These are phyloP conservation scores for Spisula subtruncata DNA, from an alignment of 2,888 invertebrate species.

Conservation along the genomic window DNA sequence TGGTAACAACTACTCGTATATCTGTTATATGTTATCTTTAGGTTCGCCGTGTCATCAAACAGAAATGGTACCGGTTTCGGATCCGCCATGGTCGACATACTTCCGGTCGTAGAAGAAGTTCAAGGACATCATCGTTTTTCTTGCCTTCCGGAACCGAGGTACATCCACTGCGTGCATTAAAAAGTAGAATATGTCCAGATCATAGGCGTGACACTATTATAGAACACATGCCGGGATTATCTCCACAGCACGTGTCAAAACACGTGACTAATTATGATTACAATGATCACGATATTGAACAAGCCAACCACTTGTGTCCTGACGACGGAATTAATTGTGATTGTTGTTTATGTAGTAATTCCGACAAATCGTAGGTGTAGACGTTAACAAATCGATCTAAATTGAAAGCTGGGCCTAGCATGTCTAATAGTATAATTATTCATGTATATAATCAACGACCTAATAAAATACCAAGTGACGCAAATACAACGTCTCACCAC, in stretches of 20 bases:
- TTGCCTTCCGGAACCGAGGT: constrained; percentile 84
- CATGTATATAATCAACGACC: too few relatives aligned
- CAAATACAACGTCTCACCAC: too few relatives aligned
- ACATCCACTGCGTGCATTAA: constrained; percentile 74
- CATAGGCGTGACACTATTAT: constrained; percentile 45
- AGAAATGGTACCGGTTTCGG: constrained; percentile 84
- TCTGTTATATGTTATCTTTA: too few relatives aligned
- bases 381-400: too few relatives aligned
- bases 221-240: constrained; percentile 36
- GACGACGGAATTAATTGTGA: constrained; percentile 27
- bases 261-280: constrained; percentile 28
- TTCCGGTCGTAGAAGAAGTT: constrained; percentile 77
- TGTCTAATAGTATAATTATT: too few relatives aligned
- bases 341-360: constrained; percentile 56
- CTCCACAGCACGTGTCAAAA: constrained; percentile 9
- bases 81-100: constrained; percentile 77
- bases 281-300: constrained; percentile 41
- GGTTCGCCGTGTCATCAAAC: constrained; percentile 83
- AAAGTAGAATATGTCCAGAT: constrained; percentile 74
- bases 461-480: too few relatives aligned
- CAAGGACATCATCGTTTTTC: constrained; percentile 83
- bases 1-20: too few relatives aligned
- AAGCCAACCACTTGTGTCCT: constrained; percentile 41
- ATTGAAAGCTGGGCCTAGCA: too few relatives aligned
- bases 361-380: constrained; percentile 33